phyloP scores from a whole-genome alignment of 1,140 invertebrate genomes.

The Eurosta solidaginis region DNA sequence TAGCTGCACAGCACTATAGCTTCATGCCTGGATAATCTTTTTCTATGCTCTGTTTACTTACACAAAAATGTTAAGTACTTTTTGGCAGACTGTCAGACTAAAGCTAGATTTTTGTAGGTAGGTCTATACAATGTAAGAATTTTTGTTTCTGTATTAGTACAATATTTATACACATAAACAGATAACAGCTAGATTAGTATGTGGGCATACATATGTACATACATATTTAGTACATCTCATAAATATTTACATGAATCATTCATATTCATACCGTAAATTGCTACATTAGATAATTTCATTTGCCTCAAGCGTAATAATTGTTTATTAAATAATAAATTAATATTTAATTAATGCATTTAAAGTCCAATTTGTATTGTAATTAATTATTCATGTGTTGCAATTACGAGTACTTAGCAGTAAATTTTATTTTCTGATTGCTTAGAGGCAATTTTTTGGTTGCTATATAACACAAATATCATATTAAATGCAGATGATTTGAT shows the following conservation, averaged over 20 bases:
- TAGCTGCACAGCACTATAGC: neutral
- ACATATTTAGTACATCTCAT: neutral
- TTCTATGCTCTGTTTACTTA: neutral
- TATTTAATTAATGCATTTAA: conserved; percentile 26
- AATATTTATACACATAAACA: neutral
- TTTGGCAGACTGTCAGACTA: too few species aligned
- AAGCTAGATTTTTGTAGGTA: too few species aligned
- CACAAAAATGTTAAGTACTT: neutral
- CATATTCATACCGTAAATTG: neutral
- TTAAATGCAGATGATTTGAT: too few species aligned
- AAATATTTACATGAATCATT: too few species aligned
- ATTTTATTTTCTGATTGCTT: neutral
- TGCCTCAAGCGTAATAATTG: conserved; percentile 16
- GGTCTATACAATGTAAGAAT: too few species aligned
- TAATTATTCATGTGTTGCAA: conserved; percentile 8
- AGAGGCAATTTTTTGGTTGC: neutral
- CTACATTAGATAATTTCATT: neutral
- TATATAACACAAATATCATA: too few species aligned
- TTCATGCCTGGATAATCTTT: neutral
- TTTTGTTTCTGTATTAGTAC: too few species aligned
- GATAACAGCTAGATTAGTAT: neutral
- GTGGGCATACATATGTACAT: neutral
- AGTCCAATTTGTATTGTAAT: conserved; percentile 8
- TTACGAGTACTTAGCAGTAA: neutral
- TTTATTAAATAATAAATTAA: conserved; percentile 6